Conservation (phyloP, 2,888 invertebrate species). For the Strigamia maritima region DNA sequence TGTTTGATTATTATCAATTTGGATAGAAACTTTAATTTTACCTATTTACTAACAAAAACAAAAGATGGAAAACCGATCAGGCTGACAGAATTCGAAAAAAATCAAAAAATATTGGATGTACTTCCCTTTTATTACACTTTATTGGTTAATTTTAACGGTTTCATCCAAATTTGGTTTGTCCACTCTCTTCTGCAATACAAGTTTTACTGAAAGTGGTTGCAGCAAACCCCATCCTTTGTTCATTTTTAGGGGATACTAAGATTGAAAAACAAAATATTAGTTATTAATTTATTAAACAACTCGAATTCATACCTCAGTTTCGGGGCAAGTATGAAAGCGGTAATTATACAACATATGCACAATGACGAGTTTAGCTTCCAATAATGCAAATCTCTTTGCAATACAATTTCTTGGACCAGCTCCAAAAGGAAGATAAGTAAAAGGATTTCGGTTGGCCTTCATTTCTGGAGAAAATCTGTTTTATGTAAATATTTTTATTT, state of each 20-base stretch:
- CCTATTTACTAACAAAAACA: too few relatives aligned
- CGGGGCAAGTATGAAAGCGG: constrained; percentile 39
- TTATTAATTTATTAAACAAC: not conserved
- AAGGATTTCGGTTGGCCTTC: constrained; percentile 43
- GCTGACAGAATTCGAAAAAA: too few relatives aligned
- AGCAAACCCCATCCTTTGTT: not conserved
- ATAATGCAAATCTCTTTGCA: too few relatives aligned
- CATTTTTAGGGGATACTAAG: not conserved
- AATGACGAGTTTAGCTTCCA: constrained; percentile 46
- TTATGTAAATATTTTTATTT: not conserved
- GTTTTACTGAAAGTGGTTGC: not conserved
- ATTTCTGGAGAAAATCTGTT: constrained; percentile 45
- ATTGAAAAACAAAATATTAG: not conserved
- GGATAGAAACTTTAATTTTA: too few relatives aligned
- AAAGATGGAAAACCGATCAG: too few relatives aligned
- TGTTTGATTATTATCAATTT: too few relatives aligned
- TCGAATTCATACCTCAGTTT: constrained; percentile 38
- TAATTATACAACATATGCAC: constrained; percentile 45
- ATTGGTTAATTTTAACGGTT: not conserved
- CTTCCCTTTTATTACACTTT: not conserved
- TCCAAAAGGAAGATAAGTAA: too few relatives aligned
- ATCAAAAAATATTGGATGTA: too few relatives aligned
- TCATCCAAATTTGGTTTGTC: not conserved
- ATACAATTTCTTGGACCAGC: too few relatives aligned
- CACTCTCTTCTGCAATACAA: not conserved